Percentiles rank a stretch among this genome's conserved stretches.
Evolutionary conservation across 2,888 invertebrate genomes (phyloP).

Genomic region (Meandrusa payeni): DNA sequence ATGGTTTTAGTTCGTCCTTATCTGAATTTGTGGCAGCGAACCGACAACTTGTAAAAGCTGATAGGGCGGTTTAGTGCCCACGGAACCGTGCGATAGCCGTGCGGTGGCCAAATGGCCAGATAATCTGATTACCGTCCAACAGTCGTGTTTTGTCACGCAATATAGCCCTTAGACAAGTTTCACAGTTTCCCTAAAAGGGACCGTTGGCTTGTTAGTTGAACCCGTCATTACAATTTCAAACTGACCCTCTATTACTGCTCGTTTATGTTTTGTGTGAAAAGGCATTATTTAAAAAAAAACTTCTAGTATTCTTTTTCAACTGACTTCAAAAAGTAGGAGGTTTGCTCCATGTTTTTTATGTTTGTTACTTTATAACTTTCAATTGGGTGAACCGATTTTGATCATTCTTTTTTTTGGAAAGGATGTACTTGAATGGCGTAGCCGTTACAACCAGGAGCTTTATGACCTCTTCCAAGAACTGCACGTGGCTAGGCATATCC

Average conservation of each 20-base stretch:
- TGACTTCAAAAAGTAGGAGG: no score
- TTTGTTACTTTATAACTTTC: no score
- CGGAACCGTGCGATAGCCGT: conserved; percentile 43
- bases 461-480: no score
- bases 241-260: conserved; percentile 27
- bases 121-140: conserved; percentile 54
- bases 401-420: no score
- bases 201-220: conserved; percentile 30
- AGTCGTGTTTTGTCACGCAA: conserved; percentile 68
- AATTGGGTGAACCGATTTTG: no score
- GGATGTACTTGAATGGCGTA: no score
- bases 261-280: conserved; percentile 8
- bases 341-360: no score
- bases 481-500: no score
- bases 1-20: conserved; percentile 35
- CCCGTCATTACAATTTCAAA: conserved; percentile 29
- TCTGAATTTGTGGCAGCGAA: conserved; percentile 59
- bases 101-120: conserved; percentile 45
- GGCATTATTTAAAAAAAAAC: no score
- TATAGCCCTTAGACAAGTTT: conserved; percentile 42
- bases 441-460: no score
- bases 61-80: conserved; percentile 57
- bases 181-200: conserved; percentile 27
- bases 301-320: no score
- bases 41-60: conserved; percentile 59